Conservation (phyloP, 2,888 invertebrate genomes). For the Timema podura region DNA sequence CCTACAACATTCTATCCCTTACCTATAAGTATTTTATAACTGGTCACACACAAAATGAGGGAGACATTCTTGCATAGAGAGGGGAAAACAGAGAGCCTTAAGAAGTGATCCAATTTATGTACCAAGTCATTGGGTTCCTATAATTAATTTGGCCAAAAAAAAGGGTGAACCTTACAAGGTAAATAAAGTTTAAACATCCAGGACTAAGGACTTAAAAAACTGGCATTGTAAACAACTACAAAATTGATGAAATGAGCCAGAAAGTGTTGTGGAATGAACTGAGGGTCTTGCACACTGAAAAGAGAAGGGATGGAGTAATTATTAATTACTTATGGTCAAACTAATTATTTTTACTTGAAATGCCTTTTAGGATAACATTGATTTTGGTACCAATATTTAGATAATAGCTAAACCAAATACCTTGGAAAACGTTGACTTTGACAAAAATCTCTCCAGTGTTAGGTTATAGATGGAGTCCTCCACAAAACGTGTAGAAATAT, state of each 20-base stretch:
- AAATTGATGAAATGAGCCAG: neutral
- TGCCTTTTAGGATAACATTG: no score
- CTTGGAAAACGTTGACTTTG: no score
- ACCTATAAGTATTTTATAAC: constrained; percentile 22
- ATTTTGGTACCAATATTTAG: no score
- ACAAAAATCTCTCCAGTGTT: no score
- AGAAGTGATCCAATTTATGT: constrained; percentile 21
- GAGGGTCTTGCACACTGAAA: neutral
- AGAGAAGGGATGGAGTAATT: no score
- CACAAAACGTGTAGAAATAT: no score
- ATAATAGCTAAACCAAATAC: no score
- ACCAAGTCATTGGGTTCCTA: constrained; percentile 21
- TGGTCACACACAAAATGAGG: no score
- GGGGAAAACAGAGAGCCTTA: constrained; percentile 14
- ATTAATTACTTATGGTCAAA: no score
- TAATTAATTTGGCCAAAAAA: constrained; percentile 15
- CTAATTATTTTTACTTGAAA: no score
- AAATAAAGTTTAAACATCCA: constrained; percentile 11
- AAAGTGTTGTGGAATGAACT: constrained; percentile 8
- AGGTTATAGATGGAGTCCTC: no score
- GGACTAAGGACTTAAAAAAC: neutral
- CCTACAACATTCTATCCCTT: constrained; percentile 24
- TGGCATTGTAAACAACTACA: constrained; percentile 2
- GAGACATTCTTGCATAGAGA: no score
- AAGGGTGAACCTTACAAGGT: constrained; percentile 16